These are phyloP conservation scores for Alfaro cultratus DNA, from an alignment of 2,797 vertebrate genomes.

Conservation along the genomic window DNA sequence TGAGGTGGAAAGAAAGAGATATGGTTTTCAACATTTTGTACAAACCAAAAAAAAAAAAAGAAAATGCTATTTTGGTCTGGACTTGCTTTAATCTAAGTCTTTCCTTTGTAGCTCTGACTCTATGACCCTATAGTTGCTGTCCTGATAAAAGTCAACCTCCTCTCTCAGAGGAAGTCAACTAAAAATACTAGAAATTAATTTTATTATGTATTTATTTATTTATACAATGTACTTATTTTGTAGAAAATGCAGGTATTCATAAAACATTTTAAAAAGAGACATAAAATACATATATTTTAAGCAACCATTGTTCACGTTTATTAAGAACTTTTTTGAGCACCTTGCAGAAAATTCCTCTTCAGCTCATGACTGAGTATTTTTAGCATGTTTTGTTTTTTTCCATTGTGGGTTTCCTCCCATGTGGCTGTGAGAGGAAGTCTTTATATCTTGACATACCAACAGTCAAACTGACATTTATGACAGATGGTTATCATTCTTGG, in stretches of 20 bases:
- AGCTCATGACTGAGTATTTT: background rate
- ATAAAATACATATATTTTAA: background rate
- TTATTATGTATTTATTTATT: background rate
- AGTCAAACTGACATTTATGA: conserved; percentile 27
- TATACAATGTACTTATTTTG: background rate
- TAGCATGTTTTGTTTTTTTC: background rate
- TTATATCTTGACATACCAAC: conserved; percentile 11
- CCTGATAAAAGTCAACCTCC: background rate
- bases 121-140: background rate
- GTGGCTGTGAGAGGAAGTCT: conserved; percentile 1
- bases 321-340: background rate
- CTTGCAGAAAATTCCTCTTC: background rate
- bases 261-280: background rate
- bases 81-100: background rate
- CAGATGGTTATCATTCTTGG: background rate
- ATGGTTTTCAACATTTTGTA: background rate
- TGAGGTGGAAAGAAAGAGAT: background rate
- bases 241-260: background rate
- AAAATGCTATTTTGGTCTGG: background rate
- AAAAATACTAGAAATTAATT: background rate
- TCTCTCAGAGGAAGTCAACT: background rate
- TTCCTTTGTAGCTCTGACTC: background rate
- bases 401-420: conserved; percentile 26
- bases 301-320: background rate
- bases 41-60: background rate